Evolutionary conservation across 37 sponge, comb jelly and placozoan species (phyloP), one percentile per base, ranked within the genome.

Genomic region (Haliclona indistincta): DNA sequence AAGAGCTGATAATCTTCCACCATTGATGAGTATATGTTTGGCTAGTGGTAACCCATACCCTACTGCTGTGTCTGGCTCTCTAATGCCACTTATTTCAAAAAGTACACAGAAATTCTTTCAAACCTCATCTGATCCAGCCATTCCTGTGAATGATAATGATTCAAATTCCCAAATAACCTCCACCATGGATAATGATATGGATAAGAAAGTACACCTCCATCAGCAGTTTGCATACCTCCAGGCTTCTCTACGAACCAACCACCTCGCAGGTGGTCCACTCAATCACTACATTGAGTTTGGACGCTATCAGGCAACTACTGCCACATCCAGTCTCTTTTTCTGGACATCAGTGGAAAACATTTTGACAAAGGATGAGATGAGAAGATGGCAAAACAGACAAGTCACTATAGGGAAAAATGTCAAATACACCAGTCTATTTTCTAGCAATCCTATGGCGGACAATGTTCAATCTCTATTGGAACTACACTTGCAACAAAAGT

Each of bases 271-370:
- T 3, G 76, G 71, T 35, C 86, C 82, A 28, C 51, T 91, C 67
- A 37, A 86, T 22, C 23, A 36, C 13, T 74, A 77, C 75, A 63
- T 91, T 8, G 38, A 56, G 1, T 1, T 37, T 22, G 29, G 22
- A 0, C 11, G 7, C 0, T 44, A 15, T 4, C 42, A 63, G 33
- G 39, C 17, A 5, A 0, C 62, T 8, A 36, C 61, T 28, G 73
- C 75, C n/a, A 22, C 45, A 41, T 64, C 77, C 45, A 63, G 76
- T 40, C 47, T 91, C 19, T 74, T 91, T 0, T 81, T 85, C 75
- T 91, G 82, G 86, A 79, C 77, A 38, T 86, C 83, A 5, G 73
- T 81, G 5, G 86, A 91, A 54, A 30, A 42, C 45, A 53, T 91
- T 22, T 26, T 91, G n/a, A 71, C 56, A 1, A 58, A 74, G 52